Evolutionary conservation across 2,113 vertebrate species (phyloP).

Genomic region (Spilogale gracilis): DNA sequence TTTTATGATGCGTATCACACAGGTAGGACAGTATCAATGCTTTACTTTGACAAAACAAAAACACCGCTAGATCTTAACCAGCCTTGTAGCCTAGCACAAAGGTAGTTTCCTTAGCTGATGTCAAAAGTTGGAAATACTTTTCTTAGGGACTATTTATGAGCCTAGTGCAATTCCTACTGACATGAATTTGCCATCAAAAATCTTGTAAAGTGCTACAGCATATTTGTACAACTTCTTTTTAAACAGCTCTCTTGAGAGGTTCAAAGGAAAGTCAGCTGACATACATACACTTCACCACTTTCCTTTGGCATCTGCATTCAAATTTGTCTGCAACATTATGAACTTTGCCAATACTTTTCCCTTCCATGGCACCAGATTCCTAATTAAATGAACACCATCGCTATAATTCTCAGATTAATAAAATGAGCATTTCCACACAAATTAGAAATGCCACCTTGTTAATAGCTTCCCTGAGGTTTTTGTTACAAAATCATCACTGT

Average conservation of each 20-base stretch:
- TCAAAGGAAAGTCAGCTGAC: background rate
- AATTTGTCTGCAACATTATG: background rate
- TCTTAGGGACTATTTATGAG: background rate
- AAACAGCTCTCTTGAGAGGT: background rate
- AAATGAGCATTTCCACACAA: conserved; percentile 39
- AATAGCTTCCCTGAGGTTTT: conserved; percentile 44
- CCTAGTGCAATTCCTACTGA: background rate
- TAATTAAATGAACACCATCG: conserved; percentile 42
- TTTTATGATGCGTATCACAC: background rate
- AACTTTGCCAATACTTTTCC: background rate
- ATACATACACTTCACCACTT: background rate
- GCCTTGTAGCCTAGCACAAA: background rate
- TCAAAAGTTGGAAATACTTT: background rate
- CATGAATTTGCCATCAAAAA: background rate
- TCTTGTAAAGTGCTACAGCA: background rate
- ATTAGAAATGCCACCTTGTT: conserved; percentile 51
- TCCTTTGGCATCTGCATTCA: background rate
- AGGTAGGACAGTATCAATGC: background rate
- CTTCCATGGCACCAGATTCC: background rate
- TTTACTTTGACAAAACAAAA: background rate
- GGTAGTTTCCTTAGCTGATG: background rate
- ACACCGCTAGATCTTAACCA: background rate
- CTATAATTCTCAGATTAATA: conserved; percentile 19
- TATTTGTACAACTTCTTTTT: background rate
- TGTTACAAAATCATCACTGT: background rate